Evolutionary conservation across 2,797 vertebrate species (phyloP).

Genomic region (Hoplostethus mediterraneus): DNA sequence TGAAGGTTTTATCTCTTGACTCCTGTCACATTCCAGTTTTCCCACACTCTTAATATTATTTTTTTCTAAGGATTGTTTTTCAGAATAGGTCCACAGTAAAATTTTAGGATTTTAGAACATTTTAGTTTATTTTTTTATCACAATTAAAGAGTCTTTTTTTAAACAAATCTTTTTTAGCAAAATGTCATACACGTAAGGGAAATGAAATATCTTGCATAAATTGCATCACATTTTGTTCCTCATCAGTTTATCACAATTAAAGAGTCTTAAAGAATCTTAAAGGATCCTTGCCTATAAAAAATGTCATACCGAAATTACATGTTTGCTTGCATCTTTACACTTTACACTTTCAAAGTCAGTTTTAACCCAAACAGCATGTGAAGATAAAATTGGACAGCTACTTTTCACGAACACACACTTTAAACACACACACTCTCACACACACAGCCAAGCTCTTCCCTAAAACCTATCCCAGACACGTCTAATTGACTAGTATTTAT

Average conservation of each 20-base stretch:
- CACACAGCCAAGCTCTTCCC: slow-evolving; percentile 27
- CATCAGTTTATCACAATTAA: no score
- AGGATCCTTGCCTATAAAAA: no score
- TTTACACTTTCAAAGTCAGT: not conserved
- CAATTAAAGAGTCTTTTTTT: not conserved
- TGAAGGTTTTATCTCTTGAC: no score
- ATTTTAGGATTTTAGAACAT: not conserved
- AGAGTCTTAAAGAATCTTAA: no score
- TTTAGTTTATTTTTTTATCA: not conserved
- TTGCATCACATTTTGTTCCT: no score
- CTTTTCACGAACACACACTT: not conserved
- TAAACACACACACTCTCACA: slow-evolving; percentile 1
- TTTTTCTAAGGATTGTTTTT: no score
- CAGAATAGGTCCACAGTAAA: no score
- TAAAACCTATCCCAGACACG: slow-evolving; percentile 69
- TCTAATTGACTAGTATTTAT: slow-evolving; percentile 80
- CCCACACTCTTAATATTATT: not conserved
- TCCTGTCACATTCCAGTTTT: not conserved
- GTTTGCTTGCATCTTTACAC: not conserved
- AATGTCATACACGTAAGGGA: not conserved
- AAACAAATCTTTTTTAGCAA: not conserved
- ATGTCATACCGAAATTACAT: not conserved
- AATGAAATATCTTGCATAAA: no score
- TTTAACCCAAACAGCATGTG: not conserved
- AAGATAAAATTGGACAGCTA: not conserved